These are phyloP conservation scores for Yponomeuta cagnagella DNA, from an alignment of 2,888 invertebrate species.

Conservation along the genomic window DNA sequence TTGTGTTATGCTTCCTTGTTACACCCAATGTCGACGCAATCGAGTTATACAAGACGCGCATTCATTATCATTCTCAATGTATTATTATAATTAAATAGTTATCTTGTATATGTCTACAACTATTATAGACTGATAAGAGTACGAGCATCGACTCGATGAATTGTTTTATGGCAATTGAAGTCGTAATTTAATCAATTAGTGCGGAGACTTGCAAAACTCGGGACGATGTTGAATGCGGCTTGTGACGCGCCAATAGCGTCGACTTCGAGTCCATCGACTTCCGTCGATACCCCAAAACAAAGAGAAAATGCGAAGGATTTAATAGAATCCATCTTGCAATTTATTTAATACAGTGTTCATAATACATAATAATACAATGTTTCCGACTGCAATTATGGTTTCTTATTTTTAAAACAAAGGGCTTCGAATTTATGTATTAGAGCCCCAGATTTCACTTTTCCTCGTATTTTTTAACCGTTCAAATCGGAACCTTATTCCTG, in stretches of 20 bases:
- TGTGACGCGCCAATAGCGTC: neutral
- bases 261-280: too few relatives aligned
- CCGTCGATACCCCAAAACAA: too few relatives aligned
- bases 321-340: too few relatives aligned
- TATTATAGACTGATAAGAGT: neutral
- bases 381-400: too few relatives aligned
- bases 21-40: constrained; percentile 9
- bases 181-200: neutral
- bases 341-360: too few relatives aligned
- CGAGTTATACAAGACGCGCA: constrained; percentile 2
- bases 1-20: constrained; percentile 14
- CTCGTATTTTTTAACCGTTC: too few relatives aligned
- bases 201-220: neutral
- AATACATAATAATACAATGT: too few relatives aligned
- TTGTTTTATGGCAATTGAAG: neutral
- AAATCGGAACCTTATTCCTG: too few relatives aligned
- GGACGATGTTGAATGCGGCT: neutral
- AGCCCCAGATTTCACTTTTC: too few relatives aligned
- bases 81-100: neutral
- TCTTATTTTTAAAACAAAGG: too few relatives aligned
- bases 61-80: constrained; percentile 7
- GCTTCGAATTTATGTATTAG: too few relatives aligned
- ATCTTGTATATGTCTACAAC: neutral
- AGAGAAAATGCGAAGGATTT: too few relatives aligned
- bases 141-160: neutral